phyloP scores from a whole-genome alignment of 2,888 invertebrate genomes.

The Heteromurus nitidus region DNA sequence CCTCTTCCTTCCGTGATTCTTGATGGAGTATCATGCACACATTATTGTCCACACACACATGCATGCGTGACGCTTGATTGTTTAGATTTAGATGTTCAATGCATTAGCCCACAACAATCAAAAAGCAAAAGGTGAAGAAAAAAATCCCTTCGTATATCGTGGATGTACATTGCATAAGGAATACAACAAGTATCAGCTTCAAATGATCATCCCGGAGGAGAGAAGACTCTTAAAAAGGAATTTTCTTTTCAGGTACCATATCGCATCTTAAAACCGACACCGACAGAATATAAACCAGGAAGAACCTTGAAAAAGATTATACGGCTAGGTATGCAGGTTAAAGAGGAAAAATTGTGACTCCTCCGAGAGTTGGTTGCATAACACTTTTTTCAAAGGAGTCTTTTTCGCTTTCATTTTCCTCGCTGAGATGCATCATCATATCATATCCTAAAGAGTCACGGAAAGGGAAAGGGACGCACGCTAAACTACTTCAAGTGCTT shows the following conservation, averaged over 20 bases:
- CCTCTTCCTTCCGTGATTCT: not conserved
- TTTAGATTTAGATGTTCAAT: not conserved
- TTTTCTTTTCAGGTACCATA: constrained; percentile 45
- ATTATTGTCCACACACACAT: not conserved
- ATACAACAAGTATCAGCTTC: constrained; percentile 14
- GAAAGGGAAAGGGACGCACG: constrained; percentile 33
- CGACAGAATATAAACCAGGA: constrained; percentile 33
- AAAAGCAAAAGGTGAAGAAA: not conserved
- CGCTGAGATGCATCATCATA: constrained; percentile 2
- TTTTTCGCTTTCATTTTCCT: constrained; percentile 54
- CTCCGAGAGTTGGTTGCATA: no score
- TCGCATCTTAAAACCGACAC: not conserved
- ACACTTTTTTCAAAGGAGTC: not conserved
- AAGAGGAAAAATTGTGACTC: no score
- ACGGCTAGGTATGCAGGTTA: not conserved
- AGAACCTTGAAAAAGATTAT: constrained; percentile 45
- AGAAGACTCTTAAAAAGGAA: constrained; percentile 18
- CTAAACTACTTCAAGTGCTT: not conserved
- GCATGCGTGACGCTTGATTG: constrained; percentile 33
- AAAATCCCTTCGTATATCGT: constrained; percentile 13
- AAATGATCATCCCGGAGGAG: not conserved
- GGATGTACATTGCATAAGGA: no score
- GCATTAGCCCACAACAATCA: constrained; percentile 5
- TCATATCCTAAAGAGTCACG: constrained; percentile 2
- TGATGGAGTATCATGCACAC: not conserved